Conservation (phyloP, 2,797 vertebrate species). For the Sebastes matsubarae region DNA sequence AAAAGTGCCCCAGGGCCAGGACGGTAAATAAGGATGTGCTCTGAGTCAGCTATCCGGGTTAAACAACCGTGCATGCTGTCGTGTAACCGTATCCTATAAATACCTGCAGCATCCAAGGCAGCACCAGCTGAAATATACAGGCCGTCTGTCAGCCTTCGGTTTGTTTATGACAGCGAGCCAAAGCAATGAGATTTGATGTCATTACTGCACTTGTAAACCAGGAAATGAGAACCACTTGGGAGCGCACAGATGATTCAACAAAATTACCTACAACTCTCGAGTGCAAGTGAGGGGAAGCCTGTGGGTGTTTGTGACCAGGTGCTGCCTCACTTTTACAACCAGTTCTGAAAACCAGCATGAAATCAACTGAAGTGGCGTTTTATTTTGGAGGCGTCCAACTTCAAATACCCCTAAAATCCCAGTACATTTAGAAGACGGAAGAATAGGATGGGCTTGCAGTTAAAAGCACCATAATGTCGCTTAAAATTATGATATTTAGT, state of each 20-base stretch:
- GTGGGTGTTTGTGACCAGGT: background rate
- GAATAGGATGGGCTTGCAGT: background rate
- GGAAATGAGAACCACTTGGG: constrained; percentile 43
- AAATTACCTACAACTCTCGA: background rate
- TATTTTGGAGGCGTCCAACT: background rate
- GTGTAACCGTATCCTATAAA: constrained; percentile 50
- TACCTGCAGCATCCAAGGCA: constrained; percentile 43
- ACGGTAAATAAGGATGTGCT: constrained; percentile 68
- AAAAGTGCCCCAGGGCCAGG: constrained; percentile 4
- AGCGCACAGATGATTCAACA: background rate
- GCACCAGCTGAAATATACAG: background rate
- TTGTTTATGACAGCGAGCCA: constrained; percentile 30
- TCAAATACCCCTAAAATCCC: background rate
- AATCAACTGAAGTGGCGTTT: background rate
- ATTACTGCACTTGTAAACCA: constrained; percentile 34
- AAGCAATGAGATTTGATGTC: constrained; percentile 21
- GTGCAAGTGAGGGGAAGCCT: background rate
- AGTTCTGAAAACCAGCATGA: background rate
- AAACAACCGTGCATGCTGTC: constrained; percentile 37
- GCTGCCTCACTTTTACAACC: background rate
- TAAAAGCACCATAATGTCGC: background rate
- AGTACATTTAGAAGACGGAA: background rate
- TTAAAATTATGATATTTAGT: background rate
- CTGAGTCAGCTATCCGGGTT: constrained; percentile 54
- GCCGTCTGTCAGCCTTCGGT: background rate